Base-by-base conservation (phyloP, 2,888 invertebrate species). In the Himalopsyche tibetana region DNA sequence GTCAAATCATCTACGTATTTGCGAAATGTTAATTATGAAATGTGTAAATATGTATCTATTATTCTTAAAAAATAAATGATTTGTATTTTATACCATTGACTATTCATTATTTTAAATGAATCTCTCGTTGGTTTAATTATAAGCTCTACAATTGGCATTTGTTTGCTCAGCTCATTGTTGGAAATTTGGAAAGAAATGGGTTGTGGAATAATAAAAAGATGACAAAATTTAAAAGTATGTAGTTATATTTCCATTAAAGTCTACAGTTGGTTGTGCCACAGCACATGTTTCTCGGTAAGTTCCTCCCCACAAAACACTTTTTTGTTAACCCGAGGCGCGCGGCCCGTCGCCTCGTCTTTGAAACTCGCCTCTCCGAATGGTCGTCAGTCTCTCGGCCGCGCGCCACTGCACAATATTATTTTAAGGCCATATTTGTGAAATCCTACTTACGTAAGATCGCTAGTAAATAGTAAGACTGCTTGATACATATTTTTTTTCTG, bases 381-480 rank as follows among this genome's bases (percentile, higher is more conserved):
- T 63, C 28, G 51, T 63, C 63, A 19, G 63, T 63, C 55, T 42
- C 80, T 80, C 82, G 80, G 11, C 80, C 17, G 45, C 82, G 19
- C 85, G 55, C 84, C 83, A 82, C 63, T 86, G 86, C 86, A 85
- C 85, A 85, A 85, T 83, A 87, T 51, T 51, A 51, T 74, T 63
- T 89, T 89, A 89, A 89, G 89, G 89, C 89, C 89, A 89, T 89
- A 87, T 86, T 87, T 89, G 87, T 89, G 89, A 89, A 87, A 85
- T 87, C 85, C 87, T 88, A 89, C 87, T 84, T 85, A 84, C 84
- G 87, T 87, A 88, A 84, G 83, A 88, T 85, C 56, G 85, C 79
- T 87, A 85, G 79, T 83, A 63, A 51, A 51, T 63, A 83, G 85
- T 84, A 85, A 85, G 82, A 85, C 82, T 83, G 84, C 85, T 85